These are phyloP conservation scores for Ivindomyrus marchei DNA, from an alignment of 2,113 vertebrate genomes.

Conservation along the genomic window DNA sequence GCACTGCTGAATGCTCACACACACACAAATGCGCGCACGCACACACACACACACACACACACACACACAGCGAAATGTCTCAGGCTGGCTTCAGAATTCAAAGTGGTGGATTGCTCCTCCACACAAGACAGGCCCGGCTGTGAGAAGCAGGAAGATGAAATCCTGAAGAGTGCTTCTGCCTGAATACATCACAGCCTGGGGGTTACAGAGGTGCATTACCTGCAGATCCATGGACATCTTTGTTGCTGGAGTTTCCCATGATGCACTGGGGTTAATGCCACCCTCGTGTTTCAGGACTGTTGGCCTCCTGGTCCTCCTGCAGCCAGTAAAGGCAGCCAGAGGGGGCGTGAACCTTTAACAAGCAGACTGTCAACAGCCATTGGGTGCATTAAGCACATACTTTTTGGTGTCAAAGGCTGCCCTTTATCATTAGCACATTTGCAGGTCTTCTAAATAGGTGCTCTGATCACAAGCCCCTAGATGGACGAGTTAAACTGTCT, in stretches of 20 bases:
- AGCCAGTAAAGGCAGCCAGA: background rate
- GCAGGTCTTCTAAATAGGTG: background rate
- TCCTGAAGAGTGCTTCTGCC: background rate
- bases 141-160: background rate
- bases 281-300: background rate
- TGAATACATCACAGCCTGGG: background rate
- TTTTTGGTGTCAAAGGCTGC: background rate
- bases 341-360: background rate
- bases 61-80: background rate
- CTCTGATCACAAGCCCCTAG: background rate
- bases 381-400: background rate
- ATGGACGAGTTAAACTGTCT: background rate
- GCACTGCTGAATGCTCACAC: background rate
- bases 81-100: background rate
- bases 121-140: background rate
- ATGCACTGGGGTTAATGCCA: background rate
- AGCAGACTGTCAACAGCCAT: background rate
- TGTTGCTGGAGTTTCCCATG: constrained; percentile 65
- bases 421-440: background rate
- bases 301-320: background rate
- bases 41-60: background rate
- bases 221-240: constrained; percentile 55
- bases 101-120: background rate
- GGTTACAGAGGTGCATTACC: constrained; percentile 43
- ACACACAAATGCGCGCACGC: background rate